Conservation (phyloP, 92 coral and sea anemone species). For the Palythoa caribaeorum region DNA sequence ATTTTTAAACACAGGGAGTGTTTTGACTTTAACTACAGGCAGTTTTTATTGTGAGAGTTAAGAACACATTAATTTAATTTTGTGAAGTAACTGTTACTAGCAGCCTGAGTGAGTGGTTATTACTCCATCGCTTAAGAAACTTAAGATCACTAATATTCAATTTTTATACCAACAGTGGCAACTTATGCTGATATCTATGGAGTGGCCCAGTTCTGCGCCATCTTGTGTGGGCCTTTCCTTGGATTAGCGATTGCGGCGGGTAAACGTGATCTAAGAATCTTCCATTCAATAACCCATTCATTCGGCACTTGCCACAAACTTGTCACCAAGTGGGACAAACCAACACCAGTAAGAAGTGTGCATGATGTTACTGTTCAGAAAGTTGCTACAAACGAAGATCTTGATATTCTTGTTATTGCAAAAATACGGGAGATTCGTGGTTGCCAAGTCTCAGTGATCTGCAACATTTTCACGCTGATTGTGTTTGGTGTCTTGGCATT, state of each 20-base stretch:
- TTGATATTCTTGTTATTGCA: background rate
- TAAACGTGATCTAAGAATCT: slow-evolving; percentile 10
- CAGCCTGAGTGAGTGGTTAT: too few relatives aligned
- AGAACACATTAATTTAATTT: too few relatives aligned
- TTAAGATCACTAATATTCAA: background rate
- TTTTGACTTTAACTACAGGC: too few relatives aligned
- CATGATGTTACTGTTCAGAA: slow-evolving; percentile 23
- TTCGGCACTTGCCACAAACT: background rate
- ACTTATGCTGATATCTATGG: slow-evolving; percentile 42
- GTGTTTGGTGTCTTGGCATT: slow-evolving; percentile 27
- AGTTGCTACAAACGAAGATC: background rate
- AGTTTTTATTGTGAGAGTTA: too few relatives aligned
- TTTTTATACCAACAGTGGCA: slow-evolving; percentile 26
- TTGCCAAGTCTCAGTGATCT: slow-evolving; percentile 36
- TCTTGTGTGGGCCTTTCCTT: slow-evolving; percentile 34
- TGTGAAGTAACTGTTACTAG: too few relatives aligned
- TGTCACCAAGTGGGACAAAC: background rate
- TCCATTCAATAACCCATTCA: background rate
- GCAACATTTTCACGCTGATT: slow-evolving; percentile 28
- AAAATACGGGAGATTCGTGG: slow-evolving; percentile 33
- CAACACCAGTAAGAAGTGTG: background rate
- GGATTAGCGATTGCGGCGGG: slow-evolving; percentile 26
- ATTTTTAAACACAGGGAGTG: too few relatives aligned
- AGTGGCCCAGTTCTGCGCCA: slow-evolving; percentile 37
- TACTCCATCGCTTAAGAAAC: too few relatives aligned